Evolutionary conservation across 2,888 invertebrate species (phyloP).

Genomic region (Nephrotoma guestfalica): DNA sequence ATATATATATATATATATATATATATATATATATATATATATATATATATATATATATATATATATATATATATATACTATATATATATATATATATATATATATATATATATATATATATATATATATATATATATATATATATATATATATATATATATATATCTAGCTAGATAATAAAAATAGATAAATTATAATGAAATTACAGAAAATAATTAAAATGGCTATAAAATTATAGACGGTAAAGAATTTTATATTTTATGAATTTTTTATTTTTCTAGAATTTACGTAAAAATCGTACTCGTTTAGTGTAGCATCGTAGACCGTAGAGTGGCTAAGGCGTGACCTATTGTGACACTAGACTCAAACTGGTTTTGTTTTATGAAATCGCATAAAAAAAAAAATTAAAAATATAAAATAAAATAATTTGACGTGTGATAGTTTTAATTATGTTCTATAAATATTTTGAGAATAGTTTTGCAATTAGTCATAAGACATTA

Average conservation of each 20-base stretch:
- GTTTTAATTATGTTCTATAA: not conserved
- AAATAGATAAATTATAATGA: not conserved
- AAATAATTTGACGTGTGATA: not conserved
- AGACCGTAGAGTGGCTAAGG: not conserved
- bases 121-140: too few species aligned
- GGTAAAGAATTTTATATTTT: not conserved
- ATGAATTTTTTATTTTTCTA: not conserved
- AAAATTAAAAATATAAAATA: too few species aligned
- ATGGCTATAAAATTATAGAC: not conserved
- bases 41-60: too few species aligned
- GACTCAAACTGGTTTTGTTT: not conserved
- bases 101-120: too few species aligned
- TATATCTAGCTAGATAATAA: not conserved
- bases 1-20: too few species aligned
- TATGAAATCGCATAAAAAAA: not conserved
- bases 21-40: too few species aligned
- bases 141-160: too few species aligned
- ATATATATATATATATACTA: too few species aligned
- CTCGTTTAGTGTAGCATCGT: not conserved
- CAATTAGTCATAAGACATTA: not conserved
- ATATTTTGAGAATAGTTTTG: not conserved
- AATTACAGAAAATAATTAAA: not conserved
- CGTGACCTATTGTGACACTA: not conserved
- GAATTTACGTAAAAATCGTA: not conserved
- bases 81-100: too few species aligned